Evolutionary conservation across 2,888 invertebrate genomes (phyloP).

Genomic region (Chaetoderma sp.): DNA sequence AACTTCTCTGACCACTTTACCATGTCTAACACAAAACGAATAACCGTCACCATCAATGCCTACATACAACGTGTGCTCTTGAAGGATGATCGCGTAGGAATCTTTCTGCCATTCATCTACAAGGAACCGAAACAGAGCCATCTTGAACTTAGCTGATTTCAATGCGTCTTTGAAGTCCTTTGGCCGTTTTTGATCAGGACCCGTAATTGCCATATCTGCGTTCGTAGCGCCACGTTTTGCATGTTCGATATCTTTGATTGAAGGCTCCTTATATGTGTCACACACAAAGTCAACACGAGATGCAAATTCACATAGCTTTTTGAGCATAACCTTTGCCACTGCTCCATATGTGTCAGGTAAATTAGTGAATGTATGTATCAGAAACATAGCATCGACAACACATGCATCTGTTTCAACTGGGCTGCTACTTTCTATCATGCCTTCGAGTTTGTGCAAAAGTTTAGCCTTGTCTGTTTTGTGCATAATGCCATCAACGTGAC

Average conservation of each 20-base stretch:
- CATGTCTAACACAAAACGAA: no score
- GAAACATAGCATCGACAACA: conserved; percentile 25
- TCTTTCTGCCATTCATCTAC: no score
- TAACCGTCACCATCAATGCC: no score
- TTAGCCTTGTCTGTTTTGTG: conserved; percentile 25
- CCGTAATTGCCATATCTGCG: conserved; percentile 1
- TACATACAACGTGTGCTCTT: no score
- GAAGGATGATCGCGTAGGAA: no score
- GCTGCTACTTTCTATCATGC: background rate
- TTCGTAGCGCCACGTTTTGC: background rate
- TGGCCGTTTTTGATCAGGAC: conserved; percentile 23
- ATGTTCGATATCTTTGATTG: no score
- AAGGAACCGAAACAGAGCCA: no score
- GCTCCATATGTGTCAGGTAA: conserved; percentile 14
- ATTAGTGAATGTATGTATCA: conserved; percentile 7
- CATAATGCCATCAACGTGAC: conserved; percentile 22
- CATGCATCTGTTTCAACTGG: conserved; percentile 5
- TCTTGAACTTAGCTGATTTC: no score
- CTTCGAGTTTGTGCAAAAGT: conserved; percentile 21
- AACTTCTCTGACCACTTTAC: no score
- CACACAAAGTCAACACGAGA: no score
- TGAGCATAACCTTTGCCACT: conserved; percentile 10
- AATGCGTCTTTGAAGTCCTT: no score
- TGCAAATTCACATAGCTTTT: background rate
- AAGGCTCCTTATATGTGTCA: no score